Base-by-base conservation (phyloP, 2,797 vertebrate species). In the Bryconaethiops microstoma region DNA sequence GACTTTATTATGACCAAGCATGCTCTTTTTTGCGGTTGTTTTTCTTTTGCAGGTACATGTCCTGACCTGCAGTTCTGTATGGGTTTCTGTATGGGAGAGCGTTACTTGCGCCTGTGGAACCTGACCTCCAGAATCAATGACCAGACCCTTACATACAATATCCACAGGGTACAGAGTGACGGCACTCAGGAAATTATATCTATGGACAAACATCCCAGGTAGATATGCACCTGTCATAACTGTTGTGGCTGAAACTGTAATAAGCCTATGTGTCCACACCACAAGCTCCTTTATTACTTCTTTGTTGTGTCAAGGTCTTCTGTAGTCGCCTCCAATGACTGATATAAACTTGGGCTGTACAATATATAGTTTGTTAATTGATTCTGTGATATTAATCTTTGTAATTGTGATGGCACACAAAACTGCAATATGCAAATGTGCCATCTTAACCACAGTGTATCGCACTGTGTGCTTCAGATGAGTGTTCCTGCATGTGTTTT, bases 111-210 rank as follows among this genome's bases (percentile, higher is more conserved):
- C 16, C 78, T 83, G 21, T 93, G 89, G 92, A 92, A 94, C 73
- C 81, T 92, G 50, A 81, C 86, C 40, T 89, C 88, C 64, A 90
- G 89, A 80, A 90, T 92, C 83, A 90, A 88, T 77, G 92, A 91
- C 76, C 87, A 88, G 80, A 87, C 88, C 76, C 91, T 93, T 25
- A 90, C 86, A 74, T 88, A 91, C 82, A 91, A 90, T 80, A 84
- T 88, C 74, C 91, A 92, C 55, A 90, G 87, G 68, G 42, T 40
- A 69, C 91, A 90, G 84, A 90, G 19, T 76, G 90, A 91, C 6
- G 88, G 90, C 81, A 92, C 91, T 17, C 74, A 82, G 64, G 88
- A 94, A 80, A 80, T 90, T 80, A 76, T 89, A 48, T 78, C 88
- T 29, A 73, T 87, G 86, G 82, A 87, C 14, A 90, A 83, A 67